These are phyloP conservation scores for Leptatherina wallacei DNA, from an alignment of 2,797 vertebrate species.

Conservation along the genomic window DNA sequence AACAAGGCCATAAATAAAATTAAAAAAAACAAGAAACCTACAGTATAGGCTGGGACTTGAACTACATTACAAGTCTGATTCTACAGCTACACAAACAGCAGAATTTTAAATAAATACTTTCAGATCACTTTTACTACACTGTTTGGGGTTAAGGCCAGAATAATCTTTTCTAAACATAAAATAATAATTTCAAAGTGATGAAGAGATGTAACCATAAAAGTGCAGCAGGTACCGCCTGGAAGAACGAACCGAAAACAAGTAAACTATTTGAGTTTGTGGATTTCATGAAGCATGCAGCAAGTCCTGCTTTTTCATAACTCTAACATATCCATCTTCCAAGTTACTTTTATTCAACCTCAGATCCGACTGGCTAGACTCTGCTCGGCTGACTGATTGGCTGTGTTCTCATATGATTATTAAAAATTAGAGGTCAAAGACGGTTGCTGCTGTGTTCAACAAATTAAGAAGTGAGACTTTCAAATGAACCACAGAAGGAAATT, in stretches of 20 bases:
- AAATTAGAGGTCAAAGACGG: not conserved
- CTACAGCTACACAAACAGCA: not conserved
- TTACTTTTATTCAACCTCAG: not conserved
- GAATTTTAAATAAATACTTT: not conserved
- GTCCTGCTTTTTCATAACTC: not conserved
- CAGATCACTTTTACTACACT: not conserved
- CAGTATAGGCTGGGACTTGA: not conserved
- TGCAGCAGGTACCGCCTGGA: not conserved
- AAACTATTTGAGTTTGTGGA: not conserved
- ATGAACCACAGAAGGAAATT: not conserved
- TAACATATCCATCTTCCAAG: not conserved
- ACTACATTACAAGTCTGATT: no score
- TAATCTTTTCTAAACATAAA: not conserved
- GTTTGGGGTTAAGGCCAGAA: not conserved
- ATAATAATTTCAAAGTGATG: not conserved
- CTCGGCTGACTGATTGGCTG: not conserved
- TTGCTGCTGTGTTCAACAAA: not conserved
- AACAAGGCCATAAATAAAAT: not conserved
- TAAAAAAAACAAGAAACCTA: not conserved
- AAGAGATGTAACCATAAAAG: not conserved
- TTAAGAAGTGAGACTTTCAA: not conserved
- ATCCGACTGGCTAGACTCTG: not conserved
- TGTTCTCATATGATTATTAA: not conserved
- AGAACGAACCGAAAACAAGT: not conserved
- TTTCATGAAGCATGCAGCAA: not conserved